Conservation (phyloP, 2,113 vertebrate genomes). For the Atlantisia rogersi region DNA sequence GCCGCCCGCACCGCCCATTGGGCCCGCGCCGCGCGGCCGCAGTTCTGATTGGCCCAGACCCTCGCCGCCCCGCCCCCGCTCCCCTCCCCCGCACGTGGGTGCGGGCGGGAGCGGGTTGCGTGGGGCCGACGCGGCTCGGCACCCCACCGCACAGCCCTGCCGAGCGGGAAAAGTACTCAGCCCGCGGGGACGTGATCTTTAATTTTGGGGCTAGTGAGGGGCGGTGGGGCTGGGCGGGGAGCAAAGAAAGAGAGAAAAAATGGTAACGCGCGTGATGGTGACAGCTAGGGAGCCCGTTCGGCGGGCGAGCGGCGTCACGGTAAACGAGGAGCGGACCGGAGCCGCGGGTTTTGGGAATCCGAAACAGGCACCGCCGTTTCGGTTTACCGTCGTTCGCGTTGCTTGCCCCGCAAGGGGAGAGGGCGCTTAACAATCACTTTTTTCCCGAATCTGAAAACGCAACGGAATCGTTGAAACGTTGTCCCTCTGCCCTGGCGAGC, state of each 20-base stretch:
- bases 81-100: not conserved
- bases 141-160: not conserved
- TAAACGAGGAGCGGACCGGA: accelerated
- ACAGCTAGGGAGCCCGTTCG: accelerated
- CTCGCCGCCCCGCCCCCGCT: not conserved
- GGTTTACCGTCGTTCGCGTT: not conserved
- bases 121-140: not conserved
- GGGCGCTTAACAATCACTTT: no score
- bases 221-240: accelerated
- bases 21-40: conserved; percentile 15
- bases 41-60: conserved; percentile 43
- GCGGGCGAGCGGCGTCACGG: not conserved
- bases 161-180: not conserved
- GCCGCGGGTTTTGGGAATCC: accelerated
- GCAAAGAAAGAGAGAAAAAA: not conserved
- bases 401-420: not conserved
- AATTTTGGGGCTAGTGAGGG: accelerated
- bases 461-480: not conserved
- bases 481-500: not conserved
- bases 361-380: not conserved
- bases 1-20: conserved; percentile 52
- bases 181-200: accelerated
- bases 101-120: not conserved
- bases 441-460: not conserved
- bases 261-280: not conserved